Evolutionary conservation across 2,888 invertebrate species (phyloP), one percentile per base, ranked within the genome.

Genomic region (Ommatoiulus sabulosus): DNA sequence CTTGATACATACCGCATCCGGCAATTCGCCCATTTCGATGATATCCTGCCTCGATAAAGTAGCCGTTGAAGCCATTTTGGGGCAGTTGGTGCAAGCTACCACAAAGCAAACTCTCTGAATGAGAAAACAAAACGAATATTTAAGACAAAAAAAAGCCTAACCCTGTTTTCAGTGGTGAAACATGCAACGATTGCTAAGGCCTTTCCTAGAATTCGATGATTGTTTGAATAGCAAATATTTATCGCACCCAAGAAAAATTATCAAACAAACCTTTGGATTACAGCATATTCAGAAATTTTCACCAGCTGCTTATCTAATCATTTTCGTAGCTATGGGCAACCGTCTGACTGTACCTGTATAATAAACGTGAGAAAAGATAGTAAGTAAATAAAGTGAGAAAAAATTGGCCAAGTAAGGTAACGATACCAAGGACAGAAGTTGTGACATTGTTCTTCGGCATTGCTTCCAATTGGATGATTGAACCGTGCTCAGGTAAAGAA

Each of bases 11-110:
- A 72, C 72, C 8, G 20, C 72, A 8, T 72, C 72, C 24, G 72
- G 72, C 24, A 72, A 24, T 17, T 72, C 72, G 4, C 72, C 72
- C 72, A 72, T 72, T 24, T 72, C 72, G 24, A 72, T 72, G 72
- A 72, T 72, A 24, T 72, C 72, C 72, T 72, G 72, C 72, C 72
- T 72, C n/a, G 72, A 72, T 7, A 72, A 17, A 17, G 72, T 72
- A 24, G 24, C 72, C 72, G 72, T 72, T 2, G 72, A 72, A 24
- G 20, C 20, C 72, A 72, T 72, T 8, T 72, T 8, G 7, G 72
- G 72, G 63, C 17, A 5, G 5, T 72, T 72, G n/a, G 63, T 72
- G 52, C 4, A 3, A 52, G 52, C 10, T 46, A 46, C 8, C 15
- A 8, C 52, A 52, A 52, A 52, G 4, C 10, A 46, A 8, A 46